Evolutionary conservation across 2,888 invertebrate species (phyloP).

Genomic region (Hydraecia micacea): DNA sequence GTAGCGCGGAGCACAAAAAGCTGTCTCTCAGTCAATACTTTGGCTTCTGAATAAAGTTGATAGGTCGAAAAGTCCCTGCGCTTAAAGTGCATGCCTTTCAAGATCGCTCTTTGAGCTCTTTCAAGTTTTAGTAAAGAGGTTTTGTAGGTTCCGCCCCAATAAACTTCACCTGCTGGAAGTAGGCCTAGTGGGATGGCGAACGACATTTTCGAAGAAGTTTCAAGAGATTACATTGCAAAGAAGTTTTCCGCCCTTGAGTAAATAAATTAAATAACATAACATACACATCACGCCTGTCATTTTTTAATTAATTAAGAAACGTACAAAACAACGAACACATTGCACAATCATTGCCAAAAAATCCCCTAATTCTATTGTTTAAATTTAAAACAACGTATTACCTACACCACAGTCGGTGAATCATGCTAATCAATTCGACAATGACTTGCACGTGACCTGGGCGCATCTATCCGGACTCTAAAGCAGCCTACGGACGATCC

Average conservation of each 20-base stretch:
- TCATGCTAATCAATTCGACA: slow-evolving; percentile 42
- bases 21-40: no score
- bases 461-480: slow-evolving; percentile 13
- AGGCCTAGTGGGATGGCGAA: neutral
- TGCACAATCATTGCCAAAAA: slow-evolving; percentile 49
- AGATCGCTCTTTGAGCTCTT: no score
- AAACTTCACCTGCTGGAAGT: neutral
- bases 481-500: slow-evolving; percentile 16
- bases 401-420: slow-evolving; percentile 17
- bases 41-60: no score
- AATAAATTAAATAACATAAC: no score
- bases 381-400: slow-evolving; percentile 20
- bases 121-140: no score
- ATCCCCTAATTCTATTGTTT: slow-evolving; percentile 47
- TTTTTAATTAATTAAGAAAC: slow-evolving; percentile 1
- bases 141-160: no score
- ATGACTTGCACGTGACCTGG: slow-evolving; percentile 21
- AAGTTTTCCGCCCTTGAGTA: neutral
- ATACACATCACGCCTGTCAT: no score
- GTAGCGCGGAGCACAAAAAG: no score
- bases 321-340: neutral
- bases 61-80: no score
- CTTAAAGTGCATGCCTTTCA: no score
- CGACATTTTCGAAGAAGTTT: neutral
- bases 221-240: neutral